phyloP scores from a whole-genome alignment of 2,888 invertebrate genomes.

The Leucophenga maculata region DNA sequence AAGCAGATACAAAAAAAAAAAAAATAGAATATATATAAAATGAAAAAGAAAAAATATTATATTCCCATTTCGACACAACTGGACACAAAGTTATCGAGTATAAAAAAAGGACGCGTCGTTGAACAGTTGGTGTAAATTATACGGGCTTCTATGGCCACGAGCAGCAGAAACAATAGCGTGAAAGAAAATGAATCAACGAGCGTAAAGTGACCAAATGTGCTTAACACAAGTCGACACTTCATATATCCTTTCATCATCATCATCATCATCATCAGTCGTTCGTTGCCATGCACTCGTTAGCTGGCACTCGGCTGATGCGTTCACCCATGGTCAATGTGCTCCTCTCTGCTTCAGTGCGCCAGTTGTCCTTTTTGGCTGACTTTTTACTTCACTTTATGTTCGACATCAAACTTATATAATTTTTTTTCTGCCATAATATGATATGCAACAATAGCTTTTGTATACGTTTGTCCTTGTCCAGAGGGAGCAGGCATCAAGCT shows the following conservation, averaged over 20 bases:
- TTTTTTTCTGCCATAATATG: background rate
- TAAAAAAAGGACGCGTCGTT: constrained; percentile 28
- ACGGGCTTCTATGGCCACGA: constrained; percentile 12
- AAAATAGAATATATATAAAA: background rate
- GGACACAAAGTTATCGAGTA: constrained; percentile 13
- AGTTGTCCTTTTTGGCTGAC: background rate
- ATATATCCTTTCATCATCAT: constrained; percentile 18
- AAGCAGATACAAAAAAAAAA: background rate
- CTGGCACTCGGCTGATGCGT: background rate
- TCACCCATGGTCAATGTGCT: background rate
- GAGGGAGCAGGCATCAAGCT: background rate
- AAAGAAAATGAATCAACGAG: constrained; percentile 12
- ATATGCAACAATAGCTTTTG: constrained; percentile 34
- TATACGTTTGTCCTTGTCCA: background rate
- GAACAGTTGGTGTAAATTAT: constrained; percentile 40
- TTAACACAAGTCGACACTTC: constrained; percentile 35
- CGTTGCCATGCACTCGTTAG: background rate
- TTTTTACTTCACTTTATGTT: constrained; percentile 7
- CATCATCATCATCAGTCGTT: background rate
- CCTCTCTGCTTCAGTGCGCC: background rate
- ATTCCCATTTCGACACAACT: background rate
- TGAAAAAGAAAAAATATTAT: background rate
- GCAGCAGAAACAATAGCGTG: background rate
- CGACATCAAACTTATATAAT: background rate
- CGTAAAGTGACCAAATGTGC: constrained; percentile 34